Evolutionary conservation across 2,797 vertebrate genomes (phyloP), one percentile per base, ranked within the genome.

Genomic region (Varecia variegata): DNA sequence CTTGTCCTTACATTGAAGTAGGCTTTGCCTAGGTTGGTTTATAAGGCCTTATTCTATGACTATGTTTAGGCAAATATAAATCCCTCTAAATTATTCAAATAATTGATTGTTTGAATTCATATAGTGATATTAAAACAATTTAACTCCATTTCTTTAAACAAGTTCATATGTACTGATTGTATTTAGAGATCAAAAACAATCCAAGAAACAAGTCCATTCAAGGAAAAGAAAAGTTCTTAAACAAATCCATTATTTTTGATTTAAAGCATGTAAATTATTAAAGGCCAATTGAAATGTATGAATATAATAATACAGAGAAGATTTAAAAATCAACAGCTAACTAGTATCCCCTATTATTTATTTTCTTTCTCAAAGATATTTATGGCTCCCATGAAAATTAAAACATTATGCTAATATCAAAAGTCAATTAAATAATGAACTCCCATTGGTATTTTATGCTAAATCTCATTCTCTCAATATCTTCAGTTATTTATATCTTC

Each of bases 291-390:
- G 68, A 90, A 84, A 62, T 88, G 3, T 87, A 23, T 76, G 40
- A 84, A 45, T 27, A 47, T 47, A 40, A 82, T 45, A 73, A 56
- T 93, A 23, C 0, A 18, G 50, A 7, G 7, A 38, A 62, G n/a
- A 89, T 50, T 25, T 67, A 25, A 88, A 93, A 85, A 82, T 47
- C 73, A 89, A 3, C 18, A 58, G 10, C 27, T 82, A 84, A 84
- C 30, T 71, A 32, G 15, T 79, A 93, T n/a, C 20, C 6, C n/a
- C 2, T 56, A 10, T 60, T 65, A 10, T 52, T 71, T 90, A 45
- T 81, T 90, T 91, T 88, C 32, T 74, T 82, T 81, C 70, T 87
- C 27, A 90, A 50, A 90, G 8, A 43, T 92, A 58, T 67, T 74
- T 88, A 70, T 81, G 18, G 23, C 13, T 62, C 15, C 23, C 5